Conservation (phyloP, 2,113 vertebrate species). For the Nesogale talazaci region DNA sequence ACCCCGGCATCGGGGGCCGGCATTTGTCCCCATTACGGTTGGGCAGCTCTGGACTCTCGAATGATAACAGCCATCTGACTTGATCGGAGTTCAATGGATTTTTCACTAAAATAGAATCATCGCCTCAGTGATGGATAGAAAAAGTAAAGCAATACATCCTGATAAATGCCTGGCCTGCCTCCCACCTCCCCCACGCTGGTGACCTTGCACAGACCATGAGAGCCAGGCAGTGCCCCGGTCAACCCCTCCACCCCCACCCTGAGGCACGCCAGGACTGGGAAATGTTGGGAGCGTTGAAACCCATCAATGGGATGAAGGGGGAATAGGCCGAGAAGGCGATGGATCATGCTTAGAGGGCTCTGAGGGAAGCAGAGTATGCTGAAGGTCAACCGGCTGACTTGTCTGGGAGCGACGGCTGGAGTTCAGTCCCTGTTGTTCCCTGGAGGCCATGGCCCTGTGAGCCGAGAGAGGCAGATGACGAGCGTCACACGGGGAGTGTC, state of each 20-base stretch:
- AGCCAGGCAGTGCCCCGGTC: slow-evolving; percentile 78
- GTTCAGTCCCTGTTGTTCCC: slow-evolving; percentile 84
- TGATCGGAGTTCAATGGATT: slow-evolving; percentile 92
- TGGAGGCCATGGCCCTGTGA: slow-evolving; percentile 78
- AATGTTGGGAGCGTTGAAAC: slow-evolving; percentile 90
- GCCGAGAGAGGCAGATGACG: slow-evolving; percentile 66
- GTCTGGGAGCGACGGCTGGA: slow-evolving; percentile 79
- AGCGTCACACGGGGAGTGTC: slow-evolving; percentile 80
- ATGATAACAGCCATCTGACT: slow-evolving; percentile 93
- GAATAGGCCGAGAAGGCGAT: slow-evolving; percentile 88
- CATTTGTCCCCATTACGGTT: slow-evolving; percentile 90
- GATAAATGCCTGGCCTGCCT: slow-evolving; percentile 86
- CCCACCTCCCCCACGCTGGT: slow-evolving; percentile 84
- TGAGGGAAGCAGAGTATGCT: slow-evolving; percentile 84
- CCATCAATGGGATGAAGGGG: slow-evolving; percentile 89
- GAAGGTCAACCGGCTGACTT: slow-evolving; percentile 88
- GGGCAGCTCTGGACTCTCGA: slow-evolving; percentile 90
- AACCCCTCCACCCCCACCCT: slow-evolving; percentile 77
- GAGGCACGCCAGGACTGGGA: slow-evolving; percentile 86
- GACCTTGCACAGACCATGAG: slow-evolving; percentile 90
- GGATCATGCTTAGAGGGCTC: slow-evolving; percentile 89
- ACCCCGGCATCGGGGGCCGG: slow-evolving; percentile 76
- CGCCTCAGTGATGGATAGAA: slow-evolving; percentile 91
- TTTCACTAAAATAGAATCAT: slow-evolving; percentile 92
- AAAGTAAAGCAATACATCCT: slow-evolving; percentile 93